Base-by-base conservation (phyloP, 1,140 invertebrate genomes). In the Leptinotarsa texana region DNA sequence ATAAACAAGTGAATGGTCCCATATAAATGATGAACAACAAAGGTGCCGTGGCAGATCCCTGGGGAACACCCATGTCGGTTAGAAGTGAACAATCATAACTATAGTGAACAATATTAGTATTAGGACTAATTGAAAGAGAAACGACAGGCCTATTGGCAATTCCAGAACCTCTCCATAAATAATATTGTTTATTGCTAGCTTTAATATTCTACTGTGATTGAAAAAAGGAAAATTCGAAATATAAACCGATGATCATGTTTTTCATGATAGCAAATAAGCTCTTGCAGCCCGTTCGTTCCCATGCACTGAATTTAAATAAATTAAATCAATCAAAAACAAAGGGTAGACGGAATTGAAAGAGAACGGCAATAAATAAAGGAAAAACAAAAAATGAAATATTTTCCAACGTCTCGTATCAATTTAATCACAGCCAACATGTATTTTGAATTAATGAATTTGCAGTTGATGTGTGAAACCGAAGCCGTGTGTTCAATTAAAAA, bases 401-500 rank as follows among this genome's bases (percentile, higher is more conserved):
- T 75, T 76, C 67, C 79, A 80, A 76, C 78, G 76, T 80, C 79
- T 80, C 78, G 77, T 78, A 80, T 78, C 79, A 80, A 76, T 81
- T 80, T 80, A 79, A 81, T 81, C 79, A 80, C n/a, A 57, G 51
- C 51, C 51, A 18, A 57, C 51, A 57, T 57, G 51, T 18, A 57
- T 79, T 73, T 73, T 75, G 80, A 80, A 78, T 80, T 77, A 81
- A 81, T 81, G 80, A 81, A 80, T 81, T 81, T 78, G 79, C 80
- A 77, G 79, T 81, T 79, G 80, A 81, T 81, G 80, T 81, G 80
- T 81, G 80, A 80, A 81, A 78, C 79, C 79, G 73, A 73, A 75
- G 77, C 79, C 79, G 78, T 81, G 80, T 80, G 80, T 81, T 81
- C 80, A 81, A 81, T 81, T 81, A 81, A 81, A 81, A 81, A 81